Base-by-base conservation (phyloP, 2,113 vertebrate species). In the Poeciliopsis retropinna region DNA sequence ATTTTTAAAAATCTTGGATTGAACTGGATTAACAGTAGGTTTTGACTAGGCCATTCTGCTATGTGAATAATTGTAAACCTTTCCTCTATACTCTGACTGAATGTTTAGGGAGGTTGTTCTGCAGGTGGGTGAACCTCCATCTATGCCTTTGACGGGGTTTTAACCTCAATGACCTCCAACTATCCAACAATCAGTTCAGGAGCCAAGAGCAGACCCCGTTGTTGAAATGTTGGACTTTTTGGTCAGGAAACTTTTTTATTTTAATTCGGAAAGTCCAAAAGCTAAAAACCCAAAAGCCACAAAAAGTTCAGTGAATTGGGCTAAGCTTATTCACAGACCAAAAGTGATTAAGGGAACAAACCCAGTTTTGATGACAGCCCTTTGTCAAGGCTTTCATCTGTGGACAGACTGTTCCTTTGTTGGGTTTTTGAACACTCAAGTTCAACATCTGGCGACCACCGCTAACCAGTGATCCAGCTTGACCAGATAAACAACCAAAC, bases 401-500 rank as follows among this genome's bases (percentile, higher is more conserved):
- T 47, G 17, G 30, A n/a, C 5, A 9, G n/a, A 44, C 9, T 0
- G 17, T 28, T 44, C 22, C 4, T 5, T 19, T 8, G 29, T 25
- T 5, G 44, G 4, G 19, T 63, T 41, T 41, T 15, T 10, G 27
- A n/a, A 19, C 2, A 27, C 1, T 22, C 19, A 3, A 37, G 3
- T 67, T 73, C 31, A 9, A 25, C 31, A 30, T 39, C 14, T 28
- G 14, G 25, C 10, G 27, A 57, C n/a, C 22, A 65, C 67, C 37
- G 44, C 60, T 64, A 44, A 39, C 71, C 78, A 64, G 28, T 8
- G 29, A 39, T 27, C 3, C 47, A 63, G 3, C 69, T 3, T 25
- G 22, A 34, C 30, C 71, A 71, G 63, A 70, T 22, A 30, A 70
- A 60, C 60, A 68, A 77, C 81, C 71, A 61, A 74, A 68, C 27